Percentiles rank a stretch among this genome's conserved stretches.
Conservation (phyloP, 2,113 vertebrate genomes). For the Etia nguti region DNA sequence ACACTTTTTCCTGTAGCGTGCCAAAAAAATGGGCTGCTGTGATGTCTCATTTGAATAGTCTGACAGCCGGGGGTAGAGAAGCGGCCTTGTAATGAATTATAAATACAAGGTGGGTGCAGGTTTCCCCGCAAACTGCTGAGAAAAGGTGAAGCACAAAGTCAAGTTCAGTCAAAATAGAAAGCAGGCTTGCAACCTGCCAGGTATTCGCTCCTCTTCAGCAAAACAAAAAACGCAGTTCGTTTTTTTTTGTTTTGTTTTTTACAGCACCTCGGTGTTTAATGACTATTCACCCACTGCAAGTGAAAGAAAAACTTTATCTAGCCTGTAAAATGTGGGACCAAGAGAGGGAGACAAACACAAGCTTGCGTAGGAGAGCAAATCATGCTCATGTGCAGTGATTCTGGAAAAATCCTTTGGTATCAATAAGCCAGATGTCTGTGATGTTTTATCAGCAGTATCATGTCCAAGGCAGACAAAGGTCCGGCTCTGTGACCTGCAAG, state of each 20-base stretch:
- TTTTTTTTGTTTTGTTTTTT: not conserved
- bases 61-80: conserved; percentile 61
- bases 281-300: not conserved
- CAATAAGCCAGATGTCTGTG: not conserved
- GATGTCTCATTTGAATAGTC: conserved; percentile 72
- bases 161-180: conserved; percentile 36
- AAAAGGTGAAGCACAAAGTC: conserved; percentile 63
- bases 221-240: not conserved
- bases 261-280: not conserved
- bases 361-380: not conserved
- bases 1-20: conserved; percentile 33
- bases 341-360: conserved; percentile 39
- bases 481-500: not conserved
- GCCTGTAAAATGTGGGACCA: not conserved
- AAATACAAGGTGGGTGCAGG: conserved; percentile 62
- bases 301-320: not conserved
- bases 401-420: not conserved
- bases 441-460: not conserved
- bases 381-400: not conserved
- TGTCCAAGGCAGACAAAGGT: not conserved
- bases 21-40: conserved; percentile 45
- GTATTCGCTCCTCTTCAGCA: not conserved
- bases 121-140: conserved; percentile 54
- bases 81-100: conserved; percentile 69
- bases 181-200: not conserved